Evolutionary conservation across 2,888 invertebrate species (phyloP).

Genomic region (Patella pellucida): DNA sequence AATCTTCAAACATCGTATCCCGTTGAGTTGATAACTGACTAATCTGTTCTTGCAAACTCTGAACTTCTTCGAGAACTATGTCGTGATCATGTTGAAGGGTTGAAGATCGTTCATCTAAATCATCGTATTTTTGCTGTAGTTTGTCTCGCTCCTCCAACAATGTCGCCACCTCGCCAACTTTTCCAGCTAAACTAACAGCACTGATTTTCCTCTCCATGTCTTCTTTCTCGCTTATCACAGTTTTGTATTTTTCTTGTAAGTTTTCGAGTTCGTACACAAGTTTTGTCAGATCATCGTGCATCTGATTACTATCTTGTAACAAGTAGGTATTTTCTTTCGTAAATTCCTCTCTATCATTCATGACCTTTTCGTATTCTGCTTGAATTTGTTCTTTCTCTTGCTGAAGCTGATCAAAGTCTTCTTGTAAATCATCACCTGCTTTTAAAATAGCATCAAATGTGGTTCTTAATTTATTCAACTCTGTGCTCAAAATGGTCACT

Average conservation of each 20-base stretch:
- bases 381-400: slow-evolving; percentile 33
- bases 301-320: slow-evolving; percentile 56
- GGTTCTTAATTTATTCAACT: slow-evolving; percentile 49
- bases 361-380: slow-evolving; percentile 50
- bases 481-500: slow-evolving; percentile 42
- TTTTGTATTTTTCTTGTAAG: slow-evolving; percentile 54
- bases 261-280: slow-evolving; percentile 59
- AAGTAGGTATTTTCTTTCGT: slow-evolving; percentile 60
- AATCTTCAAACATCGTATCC: slow-evolving; percentile 44
- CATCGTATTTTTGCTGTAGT: slow-evolving; percentile 42
- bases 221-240: slow-evolving; percentile 48
- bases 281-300: slow-evolving; percentile 62
- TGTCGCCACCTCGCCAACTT: slow-evolving; percentile 55
- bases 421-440: slow-evolving; percentile 61
- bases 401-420: slow-evolving; percentile 42
- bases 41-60: slow-evolving; percentile 52
- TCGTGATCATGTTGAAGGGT: slow-evolving; percentile 56
- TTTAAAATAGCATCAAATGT: slow-evolving; percentile 48
- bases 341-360: slow-evolving; percentile 46
- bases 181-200: slow-evolving; percentile 50
- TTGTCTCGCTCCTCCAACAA: slow-evolving; percentile 55
- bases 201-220: slow-evolving; percentile 49
- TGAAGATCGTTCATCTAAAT: slow-evolving; percentile 44
- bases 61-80: slow-evolving; percentile 58
- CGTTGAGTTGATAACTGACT: slow-evolving; percentile 26